Base-by-base conservation (phyloP, 2,888 invertebrate species). In the Perizoma flavofasciatum region DNA sequence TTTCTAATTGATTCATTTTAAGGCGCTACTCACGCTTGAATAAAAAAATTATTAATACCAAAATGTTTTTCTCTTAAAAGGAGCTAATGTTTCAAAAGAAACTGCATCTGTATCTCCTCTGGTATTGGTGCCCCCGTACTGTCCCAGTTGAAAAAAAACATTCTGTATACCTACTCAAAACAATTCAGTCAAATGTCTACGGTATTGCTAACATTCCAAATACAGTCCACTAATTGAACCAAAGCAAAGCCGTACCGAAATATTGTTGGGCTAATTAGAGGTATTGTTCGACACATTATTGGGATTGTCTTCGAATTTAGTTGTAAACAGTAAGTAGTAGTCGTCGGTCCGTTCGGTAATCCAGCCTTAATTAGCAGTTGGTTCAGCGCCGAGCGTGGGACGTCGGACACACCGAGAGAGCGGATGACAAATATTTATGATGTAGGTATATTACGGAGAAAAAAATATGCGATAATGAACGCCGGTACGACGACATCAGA, bases 291-390 rank as follows among this genome's bases (percentile, higher is more conserved):
- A 78, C 76, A 76, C 79, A 81, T 85, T 88, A 86, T 87, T 85
- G 85, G 88, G 81, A 85, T 85, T 86, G 86, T 86, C 88, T 89
- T 85, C 78, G 83, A 82, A 82, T 81, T 77, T 78, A 79, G 86
- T 83, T 84, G 88, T 85, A 84, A 87, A 86, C 88, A 86, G 85
- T 82, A 85, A 89, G 87, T 83, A 86, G 83, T 78, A 75, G 82
- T 75, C 79, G 81, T 77, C 80, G 82, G 82, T 78, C 79, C 75
- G 85, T 81, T 79, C 83, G 77, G 87, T 91, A 91, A 91, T 91
- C 91, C 90, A 73, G 80, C 79, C 83, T 86, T 92, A 90, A 92
- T 92, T 92, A 92, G 86, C 83, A 86, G 86, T 82, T 82, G 83
- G 83, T 83, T 77, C 81, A 77, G 78, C 79, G 77, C 68, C 55